phyloP scores from a whole-genome alignment of 1,140 invertebrate genomes.

The Pentalonia nigronervosa region DNA sequence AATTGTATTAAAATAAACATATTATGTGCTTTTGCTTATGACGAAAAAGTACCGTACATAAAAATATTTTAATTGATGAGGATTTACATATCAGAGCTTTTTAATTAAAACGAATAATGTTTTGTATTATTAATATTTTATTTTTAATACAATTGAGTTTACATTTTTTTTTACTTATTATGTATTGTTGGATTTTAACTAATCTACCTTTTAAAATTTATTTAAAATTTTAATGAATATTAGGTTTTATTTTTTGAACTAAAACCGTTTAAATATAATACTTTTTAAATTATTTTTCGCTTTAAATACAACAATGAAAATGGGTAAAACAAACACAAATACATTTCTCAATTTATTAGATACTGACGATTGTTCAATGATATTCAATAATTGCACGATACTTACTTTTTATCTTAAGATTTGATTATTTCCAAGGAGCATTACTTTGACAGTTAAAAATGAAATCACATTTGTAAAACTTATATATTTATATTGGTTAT shows the following conservation, averaged over 20 bases:
- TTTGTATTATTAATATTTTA: neutral
- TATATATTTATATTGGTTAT: neutral
- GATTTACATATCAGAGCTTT: neutral
- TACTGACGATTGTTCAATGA: neutral
- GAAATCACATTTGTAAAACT: neutral
- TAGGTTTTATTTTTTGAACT: neutral
- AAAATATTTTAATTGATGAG: neutral
- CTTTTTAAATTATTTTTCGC: neutral
- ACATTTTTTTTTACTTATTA: neutral
- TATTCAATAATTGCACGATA: too few relatives aligned
- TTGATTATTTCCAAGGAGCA: neutral
- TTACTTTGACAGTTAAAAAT: neutral
- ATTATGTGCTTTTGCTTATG: neutral
- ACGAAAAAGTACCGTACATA: neutral
- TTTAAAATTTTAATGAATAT: neutral
- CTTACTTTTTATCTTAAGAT: neutral
- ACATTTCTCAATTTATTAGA: neutral
- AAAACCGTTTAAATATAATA: neutral
- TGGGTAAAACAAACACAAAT: neutral
- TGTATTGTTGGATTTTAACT: neutral
- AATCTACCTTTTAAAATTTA: neutral
- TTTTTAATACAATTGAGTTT: neutral
- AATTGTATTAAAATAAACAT: slow-evolving; percentile 7
- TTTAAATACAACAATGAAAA: neutral
- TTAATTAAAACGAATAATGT: neutral